Conservation (phyloP, 64 coral and sea anemone species). For the Orbicella faveolata region DNA sequence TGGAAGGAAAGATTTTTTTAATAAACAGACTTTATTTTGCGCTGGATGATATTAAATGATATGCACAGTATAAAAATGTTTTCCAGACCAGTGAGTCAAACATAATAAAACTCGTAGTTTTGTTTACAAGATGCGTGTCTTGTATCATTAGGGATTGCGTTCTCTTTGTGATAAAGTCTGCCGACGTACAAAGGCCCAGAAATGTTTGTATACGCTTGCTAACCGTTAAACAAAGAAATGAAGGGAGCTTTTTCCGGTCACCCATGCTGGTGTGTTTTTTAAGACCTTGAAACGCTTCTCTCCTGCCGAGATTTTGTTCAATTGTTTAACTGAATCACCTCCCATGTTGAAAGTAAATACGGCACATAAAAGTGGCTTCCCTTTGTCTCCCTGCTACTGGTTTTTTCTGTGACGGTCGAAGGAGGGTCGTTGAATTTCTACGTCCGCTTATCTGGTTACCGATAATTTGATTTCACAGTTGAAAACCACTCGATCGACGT, state of each 20-base stretch:
- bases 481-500: not conserved
- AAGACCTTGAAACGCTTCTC: not conserved
- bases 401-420: not conserved
- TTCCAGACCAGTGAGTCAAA: not conserved
- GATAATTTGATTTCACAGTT: conserved; percentile 34
- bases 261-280: not conserved
- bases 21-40: not conserved
- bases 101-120: not conserved
- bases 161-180: not conserved
- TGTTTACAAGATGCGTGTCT: not conserved
- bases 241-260: conserved; percentile 14
- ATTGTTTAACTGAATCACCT: not conserved
- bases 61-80: not conserved
- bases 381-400: not conserved
- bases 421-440: not conserved
- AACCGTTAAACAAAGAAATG: conserved; percentile 5
- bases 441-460: not conserved
- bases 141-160: not conserved
- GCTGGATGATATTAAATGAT: not conserved
- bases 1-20: not conserved
- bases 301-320: conserved; percentile 21
- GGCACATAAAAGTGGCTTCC: not conserved
- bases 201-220: not conserved
- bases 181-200: not conserved
- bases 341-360: conserved; percentile 7